phyloP scores from a whole-genome alignment of 2,888 invertebrate species.

The Ormyrus labotus region DNA sequence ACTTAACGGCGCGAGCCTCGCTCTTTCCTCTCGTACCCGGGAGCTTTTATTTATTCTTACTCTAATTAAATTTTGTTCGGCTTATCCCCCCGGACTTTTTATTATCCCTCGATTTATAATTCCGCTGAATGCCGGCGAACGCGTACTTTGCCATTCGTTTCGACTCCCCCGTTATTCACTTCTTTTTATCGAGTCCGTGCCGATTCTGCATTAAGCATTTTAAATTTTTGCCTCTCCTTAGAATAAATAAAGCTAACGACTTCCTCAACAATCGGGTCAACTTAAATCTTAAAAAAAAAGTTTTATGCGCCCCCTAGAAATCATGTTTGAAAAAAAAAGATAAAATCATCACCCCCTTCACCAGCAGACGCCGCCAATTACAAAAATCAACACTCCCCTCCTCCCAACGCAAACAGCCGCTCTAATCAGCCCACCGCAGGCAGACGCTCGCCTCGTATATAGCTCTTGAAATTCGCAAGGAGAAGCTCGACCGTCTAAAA shows the following conservation, averaged over 20 bases:
- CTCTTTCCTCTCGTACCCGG: not conserved
- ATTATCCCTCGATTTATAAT: not conserved
- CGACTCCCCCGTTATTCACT: too few relatives aligned
- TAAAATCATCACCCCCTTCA: too few relatives aligned
- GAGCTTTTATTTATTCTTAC: not conserved
- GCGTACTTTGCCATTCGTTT: too few relatives aligned
- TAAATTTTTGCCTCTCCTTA: not conserved
- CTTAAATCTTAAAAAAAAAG: too few relatives aligned
- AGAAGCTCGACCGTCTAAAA: not conserved
- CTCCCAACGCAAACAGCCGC: too few relatives aligned
- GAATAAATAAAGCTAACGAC: not conserved
- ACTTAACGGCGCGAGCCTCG: conserved; percentile 1
- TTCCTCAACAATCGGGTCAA: not conserved
- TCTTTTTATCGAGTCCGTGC: not conserved
- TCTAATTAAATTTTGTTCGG: conserved; percentile 45
- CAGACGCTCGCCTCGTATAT: not conserved
- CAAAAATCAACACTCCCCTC: too few relatives aligned
- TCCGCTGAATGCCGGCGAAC: not conserved
- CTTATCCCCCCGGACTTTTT: conserved; percentile 18
- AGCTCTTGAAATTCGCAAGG: not conserved
- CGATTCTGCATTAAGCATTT: not conserved
- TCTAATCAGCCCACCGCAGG: too few relatives aligned
- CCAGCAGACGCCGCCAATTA: too few relatives aligned
- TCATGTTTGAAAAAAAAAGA: too few relatives aligned
- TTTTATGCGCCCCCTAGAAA: too few relatives aligned